Evolutionary conservation across 2,113 vertebrate species (phyloP), one percentile per base, ranked within the genome.

Genomic region (Epinephelus fuscoguttatus): DNA sequence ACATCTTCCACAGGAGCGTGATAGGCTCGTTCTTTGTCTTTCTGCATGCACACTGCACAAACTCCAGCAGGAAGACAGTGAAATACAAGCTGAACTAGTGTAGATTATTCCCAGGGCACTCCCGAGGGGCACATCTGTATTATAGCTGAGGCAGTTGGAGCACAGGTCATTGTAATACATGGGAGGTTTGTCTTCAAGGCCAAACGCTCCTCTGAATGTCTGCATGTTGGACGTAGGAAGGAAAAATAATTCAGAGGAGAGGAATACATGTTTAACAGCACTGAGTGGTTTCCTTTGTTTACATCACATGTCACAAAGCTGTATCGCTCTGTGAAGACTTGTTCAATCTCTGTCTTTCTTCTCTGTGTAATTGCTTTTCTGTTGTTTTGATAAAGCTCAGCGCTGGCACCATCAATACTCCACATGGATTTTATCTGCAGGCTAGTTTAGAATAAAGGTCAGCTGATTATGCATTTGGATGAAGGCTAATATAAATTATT

Each of bases 391-490:
- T 37, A 37, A 74, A 57, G 60, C 70, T 84, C 47, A 1, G 15
- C 66, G 17, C 27, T 18, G 59, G 33, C 33, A 0, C 6, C 27
- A 25, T 85, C 87, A 74, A 74, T 68, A 75, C 42, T n/a, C 59
- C 17, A 11, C 63, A 76, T 72, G 25, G 84, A 77, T 75, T 78
- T 67, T 30, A 42, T 70, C 68, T 61, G 33, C 30, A 25, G 76
- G 66, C 56, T 59, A 30, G 13, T 74, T 81, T 53, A 25, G 69
- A 81, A 69, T 68, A 82, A 89, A 87, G 70, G 75, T 87, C 82
- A 61, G 21, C 49, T 77, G 63, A 83, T 85, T 63, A 78, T 77
- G 66, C 55, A 47, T 87, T 37, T 64, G 73, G 62, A 87, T 75
- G 66, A 27, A 70, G 66, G 53, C 61, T 33, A 72, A 72, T 66